Evolutionary conservation across 64 coral and sea anemone species (phyloP).

Genomic region (Stichodactyla mertensii): DNA sequence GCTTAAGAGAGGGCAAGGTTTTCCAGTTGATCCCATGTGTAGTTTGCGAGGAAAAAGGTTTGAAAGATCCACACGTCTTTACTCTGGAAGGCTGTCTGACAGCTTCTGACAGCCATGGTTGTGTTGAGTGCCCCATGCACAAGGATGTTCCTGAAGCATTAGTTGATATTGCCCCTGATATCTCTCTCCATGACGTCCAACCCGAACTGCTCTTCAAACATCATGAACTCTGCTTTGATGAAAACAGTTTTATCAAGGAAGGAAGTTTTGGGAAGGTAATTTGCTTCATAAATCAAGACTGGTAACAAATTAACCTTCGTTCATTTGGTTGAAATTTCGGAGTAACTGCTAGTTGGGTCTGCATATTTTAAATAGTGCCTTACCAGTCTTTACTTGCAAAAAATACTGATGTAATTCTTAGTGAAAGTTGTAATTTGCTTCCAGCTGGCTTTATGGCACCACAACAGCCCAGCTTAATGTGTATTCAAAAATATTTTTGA

Average conservation of each 20-base stretch:
- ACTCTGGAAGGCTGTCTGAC: slow-evolving; percentile 27
- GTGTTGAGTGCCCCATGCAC: slow-evolving; percentile 21
- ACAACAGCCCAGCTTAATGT: no score
- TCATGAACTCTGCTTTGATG: slow-evolving; percentile 29
- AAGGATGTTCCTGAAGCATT: neutral
- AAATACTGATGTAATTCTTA: no score
- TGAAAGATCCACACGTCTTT: slow-evolving; percentile 29
- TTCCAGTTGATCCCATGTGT: slow-evolving; percentile 33
- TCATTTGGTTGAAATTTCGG: no score
- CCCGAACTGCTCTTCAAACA: slow-evolving; percentile 26
- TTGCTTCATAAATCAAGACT: neutral
- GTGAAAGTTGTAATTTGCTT: no score
- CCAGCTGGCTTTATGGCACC: no score
- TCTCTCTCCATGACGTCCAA: slow-evolving; percentile 31
- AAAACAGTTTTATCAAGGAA: neutral
- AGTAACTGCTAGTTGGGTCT: no score
- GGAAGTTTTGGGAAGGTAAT: slow-evolving; percentile 5
- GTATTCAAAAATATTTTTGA: neutral
- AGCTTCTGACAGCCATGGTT: neutral
- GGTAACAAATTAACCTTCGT: no score
- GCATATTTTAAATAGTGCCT: no score
- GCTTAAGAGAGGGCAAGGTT: slow-evolving; percentile 6
- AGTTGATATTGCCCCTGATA: slow-evolving; percentile 26
- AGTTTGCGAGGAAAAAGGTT: slow-evolving; percentile 4
- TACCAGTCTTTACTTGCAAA: no score